Evolutionary conservation across 2,797 vertebrate genomes (phyloP).

Genomic region (Neostethus bicornis): DNA sequence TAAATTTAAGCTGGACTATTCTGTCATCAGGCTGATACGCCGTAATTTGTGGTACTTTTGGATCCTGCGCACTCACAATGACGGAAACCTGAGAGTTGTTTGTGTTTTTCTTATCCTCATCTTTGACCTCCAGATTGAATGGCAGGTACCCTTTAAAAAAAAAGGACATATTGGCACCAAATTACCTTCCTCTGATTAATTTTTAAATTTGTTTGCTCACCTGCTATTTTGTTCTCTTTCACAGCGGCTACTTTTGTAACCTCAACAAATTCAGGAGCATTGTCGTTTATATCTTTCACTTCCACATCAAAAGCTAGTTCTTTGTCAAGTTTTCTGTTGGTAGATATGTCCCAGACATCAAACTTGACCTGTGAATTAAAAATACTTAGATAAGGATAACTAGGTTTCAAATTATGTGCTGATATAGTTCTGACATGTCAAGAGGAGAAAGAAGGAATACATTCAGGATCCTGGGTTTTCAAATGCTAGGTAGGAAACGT

Average conservation of each 20-base stretch:
- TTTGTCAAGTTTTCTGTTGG: constrained; percentile 40
- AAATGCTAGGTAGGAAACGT: too few species aligned
- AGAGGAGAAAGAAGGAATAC: too few species aligned
- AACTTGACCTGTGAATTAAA: constrained; percentile 78
- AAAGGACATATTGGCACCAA: background rate
- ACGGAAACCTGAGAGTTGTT: constrained; percentile 77
- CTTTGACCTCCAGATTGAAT: constrained; percentile 55
- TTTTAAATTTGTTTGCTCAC: constrained; percentile 51
- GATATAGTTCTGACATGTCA: too few species aligned
- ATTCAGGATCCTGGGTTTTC: too few species aligned
- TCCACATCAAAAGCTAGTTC: constrained; percentile 81
- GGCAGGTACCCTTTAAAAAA: constrained; percentile 51
- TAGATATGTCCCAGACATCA: constrained; percentile 45
- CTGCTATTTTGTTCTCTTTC: constrained; percentile 58
- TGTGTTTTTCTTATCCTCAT: constrained; percentile 73
- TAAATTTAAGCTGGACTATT: constrained; percentile 56
- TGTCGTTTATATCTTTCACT: constrained; percentile 86
- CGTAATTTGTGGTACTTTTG: constrained; percentile 59
- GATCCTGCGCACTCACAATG: constrained; percentile 71
- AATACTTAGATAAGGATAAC: background rate
- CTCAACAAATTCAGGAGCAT: constrained; percentile 70
- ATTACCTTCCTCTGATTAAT: background rate
- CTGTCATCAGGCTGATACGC: constrained; percentile 3
- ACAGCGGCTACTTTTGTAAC: constrained; percentile 20
- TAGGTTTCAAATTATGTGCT: background rate